Evolutionary conservation across 2,113 vertebrate genomes (phyloP), one percentile per base, ranked within the genome.

Genomic region (Pluvialis apricaria): DNA sequence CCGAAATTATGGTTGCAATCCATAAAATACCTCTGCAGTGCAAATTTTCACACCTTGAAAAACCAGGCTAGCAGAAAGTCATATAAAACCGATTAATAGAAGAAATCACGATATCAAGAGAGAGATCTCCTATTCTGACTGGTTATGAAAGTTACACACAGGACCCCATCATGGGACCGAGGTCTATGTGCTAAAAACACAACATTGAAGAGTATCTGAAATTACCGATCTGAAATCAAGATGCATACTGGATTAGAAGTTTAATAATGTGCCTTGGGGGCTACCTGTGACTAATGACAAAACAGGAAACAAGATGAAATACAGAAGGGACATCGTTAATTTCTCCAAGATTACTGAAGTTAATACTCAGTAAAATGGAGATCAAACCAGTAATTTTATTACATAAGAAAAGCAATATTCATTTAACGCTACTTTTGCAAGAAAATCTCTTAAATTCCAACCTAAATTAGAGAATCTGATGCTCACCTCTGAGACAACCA

Each of bases 1-100:
- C 70, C 10, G 26, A 96, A 97, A 90, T 89, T 29, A 91, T 6
- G 36, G 84, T 88, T 70, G 89, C 86, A 45, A 87, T 80, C 60
- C 47, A 90, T 90, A 58, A 93, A 97, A 93, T 76, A 55, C 54
- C 92, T 95, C 80, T 5, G 72, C 73, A 68, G 93, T 57, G 92
- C 84, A 96, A 95, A 79, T 97, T 94, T 96, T 97, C 96, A 96
- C 95, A 79, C 96, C 95, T 96, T 77, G 96, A 85, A 90, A 97
- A 97, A 36, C 45, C 79, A 71, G 91, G 94, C 32, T 64, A 94
- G 96, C 86, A 90, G 95, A 76, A 96, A 95, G 91, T 84, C 93
- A 51, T 52, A 64, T 66, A 82, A 95, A 97, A 83, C 3, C 44
- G 86, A 88, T 97, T 80, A 92, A 97, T 68, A 93, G 96, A 75